Base-by-base conservation (phyloP, 1,140 invertebrate species). In the Heterodera carotae region DNA sequence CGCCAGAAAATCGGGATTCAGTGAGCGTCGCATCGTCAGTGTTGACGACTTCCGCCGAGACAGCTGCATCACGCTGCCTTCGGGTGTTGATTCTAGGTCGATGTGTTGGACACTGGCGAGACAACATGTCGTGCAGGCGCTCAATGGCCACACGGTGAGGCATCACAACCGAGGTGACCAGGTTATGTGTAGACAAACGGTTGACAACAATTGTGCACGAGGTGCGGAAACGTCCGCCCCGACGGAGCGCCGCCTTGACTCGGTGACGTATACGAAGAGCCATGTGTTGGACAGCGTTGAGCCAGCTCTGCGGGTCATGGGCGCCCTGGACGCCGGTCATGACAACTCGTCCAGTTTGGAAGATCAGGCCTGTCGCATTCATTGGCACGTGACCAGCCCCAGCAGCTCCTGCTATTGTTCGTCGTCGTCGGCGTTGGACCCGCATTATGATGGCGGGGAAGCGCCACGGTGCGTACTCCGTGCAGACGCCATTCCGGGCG, bases 371-470 rank as follows among this genome's bases (percentile, higher is more conserved):
- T 31, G 67, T 48, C 2, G 67, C 25, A 2, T 22, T 31, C 25
- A 8, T 69, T 7, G 48, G 8, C 10, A 10, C 36, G 10, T 4
- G 4, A 39, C 4, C 36, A 39, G 36, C 36, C 31, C 31, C 36
- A 33, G 31, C n/a, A 5, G 36, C 36, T 10, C 4, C 4, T 39
- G 4, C 36, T 10, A 10, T 39, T 39, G n/a, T 39, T 10, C 4
- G 36, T 10, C 36, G 36, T 10, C 4, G 36, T 39, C 36, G 36
- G 4, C 10, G 48, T 22, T 53, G 48, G 3, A 22, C 10, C 48
- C 67, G 67, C 25, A 69, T n/a, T 25, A 69, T 25, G 34, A 69
- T 69, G 43, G 67, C 67, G 25, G 22, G 67, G 27, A 69, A 69
- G n/a, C 67, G 67, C 10, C 43, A 7, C n/a, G 67, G 67, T 22